A percentile compares a stretch with the other conserved stretches of the same genome.
Evolutionary conservation across 1,140 invertebrate species (phyloP).

Genomic region (Tribolium madens): DNA sequence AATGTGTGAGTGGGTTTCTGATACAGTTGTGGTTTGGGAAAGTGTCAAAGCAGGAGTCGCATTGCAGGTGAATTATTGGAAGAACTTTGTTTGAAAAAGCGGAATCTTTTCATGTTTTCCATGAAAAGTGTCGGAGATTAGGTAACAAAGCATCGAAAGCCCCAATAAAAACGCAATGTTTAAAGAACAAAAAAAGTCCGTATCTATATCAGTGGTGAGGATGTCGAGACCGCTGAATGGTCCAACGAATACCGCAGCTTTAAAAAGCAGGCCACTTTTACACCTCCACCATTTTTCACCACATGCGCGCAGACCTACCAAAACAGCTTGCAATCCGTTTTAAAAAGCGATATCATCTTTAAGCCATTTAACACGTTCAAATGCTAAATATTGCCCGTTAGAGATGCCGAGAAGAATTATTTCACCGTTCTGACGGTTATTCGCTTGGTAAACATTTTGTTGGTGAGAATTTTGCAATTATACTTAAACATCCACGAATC

Average conservation of each 20-base stretch:
- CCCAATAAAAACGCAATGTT: constrained; percentile 45
- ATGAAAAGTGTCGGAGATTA: constrained; percentile 11
- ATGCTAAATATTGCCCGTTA: constrained; percentile 44
- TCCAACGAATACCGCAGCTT: constrained; percentile 58
- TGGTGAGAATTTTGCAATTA: constrained; percentile 34
- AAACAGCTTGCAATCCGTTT: constrained; percentile 57
- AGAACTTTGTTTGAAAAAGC: background rate
- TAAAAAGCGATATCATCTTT: constrained; percentile 61
- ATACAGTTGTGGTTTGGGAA: background rate
- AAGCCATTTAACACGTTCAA: constrained; percentile 58
- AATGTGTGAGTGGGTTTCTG: background rate
- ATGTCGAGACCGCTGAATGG: constrained; percentile 52
- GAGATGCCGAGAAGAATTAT: constrained; percentile 35
- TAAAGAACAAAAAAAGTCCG: constrained; percentile 46
- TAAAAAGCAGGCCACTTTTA: constrained; percentile 60
- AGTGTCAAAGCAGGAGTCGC: background rate
- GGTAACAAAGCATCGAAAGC: constrained; percentile 43
- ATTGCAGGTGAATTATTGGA: background rate
- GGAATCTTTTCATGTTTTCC: background rate
- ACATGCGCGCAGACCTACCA: constrained; percentile 53
- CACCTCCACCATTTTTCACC: constrained; percentile 57
- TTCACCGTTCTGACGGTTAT: constrained; percentile 37
- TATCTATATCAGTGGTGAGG: constrained; percentile 54
- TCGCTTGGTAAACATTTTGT: constrained; percentile 34
- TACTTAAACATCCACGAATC: constrained; percentile 16